These are phyloP conservation scores for silkworm (Bombyx mori) DNA, from an alignment of 1,140 invertebrate genomes.

Conservation along the genomic window ASM3026992v2 NC_085112.1:6519501-6520000, in stretches of 20 bases:
- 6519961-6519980: no score
- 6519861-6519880: constrained; percentile 12
- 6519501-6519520: constrained; percentile 66
- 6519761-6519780: constrained; percentile 23
- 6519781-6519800: constrained; percentile 7
- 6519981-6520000: no score
- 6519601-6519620: constrained; percentile 54
- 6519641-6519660: constrained; percentile 55
- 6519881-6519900: constrained; percentile 17
- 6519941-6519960: neutral
- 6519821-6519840: constrained; percentile 19
- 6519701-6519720: constrained; percentile 36
- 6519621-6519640: constrained; percentile 50
- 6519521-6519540: constrained; percentile 68
- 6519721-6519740: constrained; percentile 30
- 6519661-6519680: constrained; percentile 50
- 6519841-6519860: constrained; percentile 10
- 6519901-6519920: constrained; percentile 9
- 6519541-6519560: constrained; percentile 61
- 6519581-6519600: constrained; percentile 47
- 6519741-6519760: constrained; percentile 19
- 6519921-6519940: constrained; percentile 6
- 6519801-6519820: neutral
- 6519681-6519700: constrained; percentile 36
- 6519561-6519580: constrained; percentile 65